A percentile compares a stretch with the other conserved stretches of the same genome.
These are phyloP conservation scores for Choloepus hoffmanni DNA, from an alignment of 2,113 vertebrate genomes.

Conservation along the genomic window DNA sequence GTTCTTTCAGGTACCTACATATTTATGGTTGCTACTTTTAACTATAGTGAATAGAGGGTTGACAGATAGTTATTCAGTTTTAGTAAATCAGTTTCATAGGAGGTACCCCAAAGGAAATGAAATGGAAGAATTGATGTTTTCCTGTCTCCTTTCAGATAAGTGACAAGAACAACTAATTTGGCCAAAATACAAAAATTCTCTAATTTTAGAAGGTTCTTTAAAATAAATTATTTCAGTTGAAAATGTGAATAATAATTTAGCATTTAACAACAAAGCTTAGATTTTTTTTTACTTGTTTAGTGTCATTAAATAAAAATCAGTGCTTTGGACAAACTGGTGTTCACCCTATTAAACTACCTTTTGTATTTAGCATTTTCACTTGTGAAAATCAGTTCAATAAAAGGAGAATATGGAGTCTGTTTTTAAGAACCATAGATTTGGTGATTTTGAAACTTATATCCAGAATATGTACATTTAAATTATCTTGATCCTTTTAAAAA, in stretches of 20 bases:
- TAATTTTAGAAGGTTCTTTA: conserved; percentile 23
- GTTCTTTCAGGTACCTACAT: conserved; percentile 51
- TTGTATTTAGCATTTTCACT: conserved; percentile 52
- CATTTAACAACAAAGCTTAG: conserved; percentile 18
- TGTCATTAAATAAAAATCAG: conserved; percentile 51
- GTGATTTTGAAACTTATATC: conserved; percentile 50
- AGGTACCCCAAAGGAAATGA: conserved; percentile 25
- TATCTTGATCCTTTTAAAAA: conserved; percentile 42
- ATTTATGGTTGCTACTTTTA: conserved; percentile 28
- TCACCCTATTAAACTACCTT: conserved; percentile 52
- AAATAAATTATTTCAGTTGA: conserved; percentile 39
- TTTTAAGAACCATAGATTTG: conserved; percentile 61
- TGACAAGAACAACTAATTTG: conserved; percentile 47
- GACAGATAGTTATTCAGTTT: conserved; percentile 37
- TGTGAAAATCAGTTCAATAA: conserved; percentile 34
- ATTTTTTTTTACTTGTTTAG: conserved; percentile 3
- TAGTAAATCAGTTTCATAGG: conserved; percentile 9
- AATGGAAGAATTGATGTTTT: conserved; percentile 48
- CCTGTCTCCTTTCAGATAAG: conserved; percentile 22
- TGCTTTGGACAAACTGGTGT: conserved; percentile 49
- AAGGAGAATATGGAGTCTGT: conserved; percentile 30
- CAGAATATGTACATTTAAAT: conserved; percentile 52
- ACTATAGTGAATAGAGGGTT: neutral
- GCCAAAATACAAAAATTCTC: neutral
- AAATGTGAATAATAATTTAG: conserved; percentile 49